Conservation (phyloP, 1,140 invertebrate species). For the fruit fly (Drosophila melanogaster) region DNA sequence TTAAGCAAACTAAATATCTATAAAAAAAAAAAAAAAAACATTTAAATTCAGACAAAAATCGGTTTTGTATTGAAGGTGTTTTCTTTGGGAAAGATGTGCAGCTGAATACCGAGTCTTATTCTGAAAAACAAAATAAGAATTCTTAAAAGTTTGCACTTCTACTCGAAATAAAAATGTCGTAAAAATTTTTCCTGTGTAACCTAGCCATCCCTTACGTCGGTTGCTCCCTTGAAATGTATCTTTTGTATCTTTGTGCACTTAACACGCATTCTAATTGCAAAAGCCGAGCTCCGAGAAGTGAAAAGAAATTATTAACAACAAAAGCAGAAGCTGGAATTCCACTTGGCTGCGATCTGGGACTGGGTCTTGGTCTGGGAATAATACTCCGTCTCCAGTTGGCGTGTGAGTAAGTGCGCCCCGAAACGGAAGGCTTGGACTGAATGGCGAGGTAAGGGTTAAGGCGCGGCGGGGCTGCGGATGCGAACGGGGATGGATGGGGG, state of each 20-base stretch:
- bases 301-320: constrained; percentile 83
- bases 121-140: no score
- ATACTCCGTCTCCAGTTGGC: constrained; percentile 47
- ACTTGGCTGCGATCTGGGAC: constrained; percentile 47
- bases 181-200: not conserved
- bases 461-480: not conserved
- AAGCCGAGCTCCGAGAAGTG: constrained; percentile 54
- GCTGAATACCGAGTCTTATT: no score
- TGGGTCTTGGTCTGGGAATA: constrained; percentile 13
- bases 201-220: constrained; percentile 10
- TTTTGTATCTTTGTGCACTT: constrained; percentile 75
- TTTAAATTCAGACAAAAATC: no score
- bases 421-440: constrained; percentile 66
- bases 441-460: constrained; percentile 9
- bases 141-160: no score
- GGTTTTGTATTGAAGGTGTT: no score
- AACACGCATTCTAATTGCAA: constrained; percentile 84
- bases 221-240: constrained; percentile 56
- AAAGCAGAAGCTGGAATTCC: constrained; percentile 77
- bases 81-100: no score
- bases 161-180: not conserved
- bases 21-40: no score
- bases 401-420: constrained; percentile 76
- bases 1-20: no score
- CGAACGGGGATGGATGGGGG: constrained; percentile 8